Evolutionary conservation across 2,888 invertebrate genomes (phyloP), one percentile per base, ranked within the genome.

Genomic region (Biston stratarius): DNA sequence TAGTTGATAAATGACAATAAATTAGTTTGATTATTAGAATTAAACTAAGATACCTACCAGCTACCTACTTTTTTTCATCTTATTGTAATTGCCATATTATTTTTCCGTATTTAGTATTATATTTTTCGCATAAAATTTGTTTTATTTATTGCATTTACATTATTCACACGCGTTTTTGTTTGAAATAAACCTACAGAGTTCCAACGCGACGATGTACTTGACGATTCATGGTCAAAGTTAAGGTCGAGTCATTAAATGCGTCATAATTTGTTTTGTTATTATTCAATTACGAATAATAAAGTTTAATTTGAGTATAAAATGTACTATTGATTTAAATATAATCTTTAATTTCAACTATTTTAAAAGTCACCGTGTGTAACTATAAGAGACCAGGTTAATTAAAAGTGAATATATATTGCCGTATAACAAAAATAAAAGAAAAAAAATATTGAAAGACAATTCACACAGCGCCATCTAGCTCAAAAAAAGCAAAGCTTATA

Each of bases 111-210:
- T 42, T 11, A 6, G n/a, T 42, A 38, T 14, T 36, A 14, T 42
- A 42, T 40, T 24, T 44, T 44, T 55, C 33, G 12, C 42, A 7
- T 12, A 33, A 55, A 55, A 10, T 42, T 38, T 51, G 33, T 12
- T 51, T 62, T 62, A 14, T 12, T 15, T 8, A 62, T 40, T 55
- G 56, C 47, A 56, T 63, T 56, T 48, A 24, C 12, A 53, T 49
- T 12, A 15, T 49, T n/a, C 52, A 64, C 33, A 53, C 55, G 58
- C 52, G 34, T 53, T 47, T 40, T 48, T 40, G 40, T 15, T 36
- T 12, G n/a, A 49, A 55, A 51, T 47, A 61, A 51, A 49, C 40
- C 15, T 52, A 15, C 14, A 9, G 9, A 10, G 10, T 33, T 24
- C 42, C 8, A 11, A 6, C 11, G 7, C 24, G 24, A 5, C 10